phyloP scores from a whole-genome alignment of 2,888 invertebrate genomes.

The Deilephila porcellus region DNA sequence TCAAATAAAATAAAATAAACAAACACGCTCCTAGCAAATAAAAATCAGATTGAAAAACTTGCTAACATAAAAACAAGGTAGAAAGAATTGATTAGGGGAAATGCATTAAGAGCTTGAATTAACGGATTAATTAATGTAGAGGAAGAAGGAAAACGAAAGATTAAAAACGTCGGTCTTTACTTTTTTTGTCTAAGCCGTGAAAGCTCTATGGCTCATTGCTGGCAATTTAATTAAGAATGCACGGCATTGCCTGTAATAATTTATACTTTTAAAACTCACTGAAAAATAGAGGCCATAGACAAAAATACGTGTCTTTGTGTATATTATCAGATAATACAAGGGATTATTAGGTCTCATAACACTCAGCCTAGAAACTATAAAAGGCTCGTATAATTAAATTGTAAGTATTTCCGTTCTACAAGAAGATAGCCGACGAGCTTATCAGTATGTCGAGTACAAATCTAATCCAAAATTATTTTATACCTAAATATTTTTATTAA shows the following conservation, averaged over 20 bases:
- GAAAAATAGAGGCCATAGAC: not conserved
- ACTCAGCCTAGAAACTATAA: no score
- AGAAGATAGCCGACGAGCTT: no score
- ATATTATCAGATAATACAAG: no score
- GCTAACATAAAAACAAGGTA: not conserved
- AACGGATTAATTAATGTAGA: not conserved
- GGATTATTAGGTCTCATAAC: no score
- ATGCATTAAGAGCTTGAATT: slow-evolving; percentile 3
- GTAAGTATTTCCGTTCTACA: no score
- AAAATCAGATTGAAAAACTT: not conserved
- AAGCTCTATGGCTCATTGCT: not conserved
- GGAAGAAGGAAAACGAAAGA: slow-evolving; percentile 6
- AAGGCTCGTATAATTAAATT: no score
- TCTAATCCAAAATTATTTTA: no score
- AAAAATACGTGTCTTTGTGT: no score
- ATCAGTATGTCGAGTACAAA: no score
- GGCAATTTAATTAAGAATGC: not conserved
- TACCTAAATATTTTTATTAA: no score
- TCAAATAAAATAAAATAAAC: not conserved
- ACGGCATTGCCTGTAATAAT: not conserved
- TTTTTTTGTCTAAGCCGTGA: slow-evolving; percentile 3
- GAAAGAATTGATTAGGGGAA: not conserved
- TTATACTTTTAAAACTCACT: not conserved
- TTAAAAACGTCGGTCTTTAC: not conserved
- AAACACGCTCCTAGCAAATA: not conserved